phyloP scores from a whole-genome alignment of 2,113 vertebrate genomes.

The Paralichthys olivaceus region DNA sequence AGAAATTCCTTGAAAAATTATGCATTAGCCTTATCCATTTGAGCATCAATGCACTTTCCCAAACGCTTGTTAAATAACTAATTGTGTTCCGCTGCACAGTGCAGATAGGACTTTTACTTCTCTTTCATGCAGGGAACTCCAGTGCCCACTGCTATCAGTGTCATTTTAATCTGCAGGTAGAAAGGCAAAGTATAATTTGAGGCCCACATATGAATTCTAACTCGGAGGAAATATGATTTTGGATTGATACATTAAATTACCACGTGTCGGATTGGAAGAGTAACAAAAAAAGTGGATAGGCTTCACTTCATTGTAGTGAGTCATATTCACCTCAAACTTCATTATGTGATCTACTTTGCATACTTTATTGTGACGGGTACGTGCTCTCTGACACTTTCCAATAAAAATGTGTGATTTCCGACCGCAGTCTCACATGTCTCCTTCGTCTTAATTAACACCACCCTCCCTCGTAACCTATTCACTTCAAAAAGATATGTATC shows the following conservation, averaged over 20 bases:
- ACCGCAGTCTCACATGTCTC: constrained; percentile 24
- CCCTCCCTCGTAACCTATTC: constrained; percentile 7
- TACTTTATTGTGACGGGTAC: constrained; percentile 66
- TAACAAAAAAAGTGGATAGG: constrained; percentile 26
- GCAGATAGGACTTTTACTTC: constrained; percentile 49
- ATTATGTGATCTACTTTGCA: constrained; percentile 68
- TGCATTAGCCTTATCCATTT: constrained; percentile 51
- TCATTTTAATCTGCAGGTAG: constrained; percentile 61
- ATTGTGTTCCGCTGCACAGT: constrained; percentile 43
- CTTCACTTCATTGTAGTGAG: constrained; percentile 47
- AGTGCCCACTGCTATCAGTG: constrained; percentile 48
- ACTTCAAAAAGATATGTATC: background rate
- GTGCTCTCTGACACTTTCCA: constrained; percentile 66
- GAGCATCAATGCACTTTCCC: constrained; percentile 51
- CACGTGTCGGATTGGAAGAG: constrained; percentile 23
- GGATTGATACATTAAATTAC: constrained; percentile 67
- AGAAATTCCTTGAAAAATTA: constrained; percentile 54
- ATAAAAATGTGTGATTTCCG: constrained; percentile 72
- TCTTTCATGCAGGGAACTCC: constrained; percentile 58
- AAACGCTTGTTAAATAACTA: constrained; percentile 59
- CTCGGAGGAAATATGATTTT: constrained; percentile 63
- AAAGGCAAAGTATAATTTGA: constrained; percentile 28
- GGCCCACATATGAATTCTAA: constrained; percentile 44
- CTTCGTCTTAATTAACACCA: constrained; percentile 38
- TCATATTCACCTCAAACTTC: constrained; percentile 62